Evolutionary conservation across 2,888 invertebrate genomes (phyloP).

Genomic region (Piscicola geometra): DNA sequence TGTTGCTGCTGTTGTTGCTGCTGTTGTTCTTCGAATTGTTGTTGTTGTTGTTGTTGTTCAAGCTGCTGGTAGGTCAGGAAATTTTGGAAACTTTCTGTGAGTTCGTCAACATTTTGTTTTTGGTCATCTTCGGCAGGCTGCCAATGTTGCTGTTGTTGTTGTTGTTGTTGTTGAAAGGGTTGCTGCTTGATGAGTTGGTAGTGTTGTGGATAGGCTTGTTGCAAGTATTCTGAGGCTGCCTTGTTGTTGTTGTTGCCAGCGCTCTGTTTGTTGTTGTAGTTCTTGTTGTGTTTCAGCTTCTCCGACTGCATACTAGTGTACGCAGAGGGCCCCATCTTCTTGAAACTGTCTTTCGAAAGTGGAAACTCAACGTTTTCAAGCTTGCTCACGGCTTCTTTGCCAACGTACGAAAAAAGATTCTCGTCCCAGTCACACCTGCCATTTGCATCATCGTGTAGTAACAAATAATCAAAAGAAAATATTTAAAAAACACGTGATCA

Average conservation of each 20-base stretch:
- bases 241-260: slow-evolving; percentile 8
- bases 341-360: no score
- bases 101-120: background rate
- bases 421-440: no score
- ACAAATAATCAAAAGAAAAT: no score
- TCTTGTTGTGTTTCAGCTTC: background rate
- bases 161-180: background rate
- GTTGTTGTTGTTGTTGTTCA: slow-evolving; percentile 4
- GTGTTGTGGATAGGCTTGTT: slow-evolving; percentile 15
- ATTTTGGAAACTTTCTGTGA: background rate
- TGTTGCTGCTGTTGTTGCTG: background rate
- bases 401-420: no score
- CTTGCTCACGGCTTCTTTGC: no score
- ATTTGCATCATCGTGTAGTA: no score
- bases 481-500: no score
- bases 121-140: background rate
- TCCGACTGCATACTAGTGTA: no score
- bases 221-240: background rate
- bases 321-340: no score
- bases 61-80: slow-evolving; percentile 3
- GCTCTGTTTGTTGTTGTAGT: slow-evolving; percentile 5
- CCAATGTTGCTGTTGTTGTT: background rate
- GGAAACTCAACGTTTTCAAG: no score
- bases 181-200: slow-evolving; percentile 11
- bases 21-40: background rate